Percentiles rank a stretch among this genome's conserved stretches.
Evolutionary conservation across 2,113 vertebrate species (phyloP).

Genomic region (Riparia riparia): DNA sequence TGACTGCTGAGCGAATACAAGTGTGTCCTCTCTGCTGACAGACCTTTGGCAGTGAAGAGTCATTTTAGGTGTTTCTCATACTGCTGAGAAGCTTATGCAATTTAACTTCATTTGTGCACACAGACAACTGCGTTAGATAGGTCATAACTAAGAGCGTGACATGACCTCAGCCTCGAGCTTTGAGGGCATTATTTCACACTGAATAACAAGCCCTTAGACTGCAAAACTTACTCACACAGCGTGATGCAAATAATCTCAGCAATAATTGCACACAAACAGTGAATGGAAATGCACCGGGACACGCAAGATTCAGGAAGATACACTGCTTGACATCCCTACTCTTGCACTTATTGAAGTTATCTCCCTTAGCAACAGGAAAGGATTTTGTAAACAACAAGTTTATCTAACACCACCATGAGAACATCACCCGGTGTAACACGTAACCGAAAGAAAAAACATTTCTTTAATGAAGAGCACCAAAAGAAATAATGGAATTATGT

Average conservation of each 20-base stretch:
- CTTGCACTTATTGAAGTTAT: not conserved
- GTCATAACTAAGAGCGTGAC: not conserved
- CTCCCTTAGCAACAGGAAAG: not conserved
- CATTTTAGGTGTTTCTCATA: not conserved
- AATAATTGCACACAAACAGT: not conserved
- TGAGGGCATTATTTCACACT: constrained; percentile 24
- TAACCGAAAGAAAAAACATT: not conserved
- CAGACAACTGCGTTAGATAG: not conserved
- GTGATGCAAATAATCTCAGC: not conserved
- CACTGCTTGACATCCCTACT: not conserved
- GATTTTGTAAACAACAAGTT: not conserved
- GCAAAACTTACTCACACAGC: not conserved
- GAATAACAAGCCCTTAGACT: constrained; percentile 21
- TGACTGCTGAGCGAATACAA: not conserved
- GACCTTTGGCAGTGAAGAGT: not conserved
- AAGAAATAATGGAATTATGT: not conserved
- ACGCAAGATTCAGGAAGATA: not conserved
- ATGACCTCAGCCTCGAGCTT: constrained; percentile 13
- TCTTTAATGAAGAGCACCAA: not conserved
- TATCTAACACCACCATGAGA: not conserved
- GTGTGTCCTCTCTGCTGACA: not conserved
- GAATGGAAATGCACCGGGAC: not conserved
- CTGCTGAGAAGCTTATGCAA: constrained; percentile 1
- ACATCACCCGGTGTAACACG: fast-evolving
- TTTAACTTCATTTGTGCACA: not conserved